Evolutionary conservation across 2,888 invertebrate genomes (phyloP).

Genomic region (Melanchra persicariae): DNA sequence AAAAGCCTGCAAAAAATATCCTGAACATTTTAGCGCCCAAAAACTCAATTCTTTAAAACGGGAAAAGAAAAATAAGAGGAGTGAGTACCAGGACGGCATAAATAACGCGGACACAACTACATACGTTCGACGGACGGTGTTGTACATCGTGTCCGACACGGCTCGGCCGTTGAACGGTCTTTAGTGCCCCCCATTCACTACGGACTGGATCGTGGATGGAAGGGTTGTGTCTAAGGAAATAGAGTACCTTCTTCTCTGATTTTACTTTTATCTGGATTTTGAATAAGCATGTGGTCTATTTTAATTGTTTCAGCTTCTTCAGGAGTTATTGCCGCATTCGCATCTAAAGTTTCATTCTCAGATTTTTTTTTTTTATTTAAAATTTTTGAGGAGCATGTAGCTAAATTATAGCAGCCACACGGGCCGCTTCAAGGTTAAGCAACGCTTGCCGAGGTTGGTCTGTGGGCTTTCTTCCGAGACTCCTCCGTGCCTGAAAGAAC

Average conservation of each 20-base stretch:
- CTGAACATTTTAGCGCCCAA: conserved; percentile 49
- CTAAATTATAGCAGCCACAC: too few species aligned
- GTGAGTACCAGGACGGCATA: conserved; percentile 72
- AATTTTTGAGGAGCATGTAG: too few species aligned
- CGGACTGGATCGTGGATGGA: conserved; percentile 37
- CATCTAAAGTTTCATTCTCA: background rate
- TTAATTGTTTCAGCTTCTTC: background rate
- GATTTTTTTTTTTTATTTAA: too few species aligned
- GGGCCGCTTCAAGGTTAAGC: too few species aligned
- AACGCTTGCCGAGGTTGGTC: too few species aligned
- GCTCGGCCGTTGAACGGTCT: conserved; percentile 77
- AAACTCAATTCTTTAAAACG: conserved; percentile 58
- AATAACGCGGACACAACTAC: conserved; percentile 75
- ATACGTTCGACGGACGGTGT: conserved; percentile 72
- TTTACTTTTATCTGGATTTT: background rate
- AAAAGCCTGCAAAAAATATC: background rate
- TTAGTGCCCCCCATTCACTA: conserved; percentile 81
- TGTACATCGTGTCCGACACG: conserved; percentile 82
- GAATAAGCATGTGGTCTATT: too few species aligned
- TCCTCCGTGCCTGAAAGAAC: too few species aligned
- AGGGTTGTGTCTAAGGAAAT: conserved; percentile 56
- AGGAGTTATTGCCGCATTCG: background rate
- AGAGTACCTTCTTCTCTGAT: background rate
- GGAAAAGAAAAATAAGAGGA: conserved; percentile 57
- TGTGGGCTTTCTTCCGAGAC: too few species aligned